phyloP scores from a whole-genome alignment of 2,113 vertebrate genomes.

The Kryptolebias marmoratus region DNA sequence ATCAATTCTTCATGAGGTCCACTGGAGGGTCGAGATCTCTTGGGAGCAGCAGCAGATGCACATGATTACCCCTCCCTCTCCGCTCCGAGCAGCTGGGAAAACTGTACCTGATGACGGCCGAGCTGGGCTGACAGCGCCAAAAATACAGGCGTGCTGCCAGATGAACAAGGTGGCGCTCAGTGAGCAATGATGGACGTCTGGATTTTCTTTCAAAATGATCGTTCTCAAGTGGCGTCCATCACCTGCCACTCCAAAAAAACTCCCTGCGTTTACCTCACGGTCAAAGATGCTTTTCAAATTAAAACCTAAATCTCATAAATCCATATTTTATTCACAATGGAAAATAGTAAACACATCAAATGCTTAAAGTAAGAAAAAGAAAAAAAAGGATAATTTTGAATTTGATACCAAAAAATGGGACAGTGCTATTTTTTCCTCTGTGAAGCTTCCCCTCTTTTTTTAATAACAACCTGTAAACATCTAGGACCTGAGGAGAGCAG shows the following conservation, averaged over 20 bases:
- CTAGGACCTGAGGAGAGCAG: no score
- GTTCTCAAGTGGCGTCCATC: slow-evolving; percentile 4
- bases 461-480: no score
- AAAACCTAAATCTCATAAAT: no score
- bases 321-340: no score
- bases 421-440: no score
- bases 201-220: not conserved
- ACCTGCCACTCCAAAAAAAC: not conserved
- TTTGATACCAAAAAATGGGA: no score
- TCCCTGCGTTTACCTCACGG: no score
- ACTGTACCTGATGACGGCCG: slow-evolving; percentile 34
- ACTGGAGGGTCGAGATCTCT: slow-evolving; percentile 57
- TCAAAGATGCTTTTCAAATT: no score
- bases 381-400: no score
- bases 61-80: slow-evolving; percentile 21
- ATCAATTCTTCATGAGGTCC: slow-evolving; percentile 76
- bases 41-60: slow-evolving; percentile 49
- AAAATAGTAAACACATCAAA: no score
- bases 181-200: not conserved
- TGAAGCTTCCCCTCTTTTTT: no score
- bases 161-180: slow-evolving; percentile 2
- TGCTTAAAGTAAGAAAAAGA: no score
- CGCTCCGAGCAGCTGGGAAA: slow-evolving; percentile 54
- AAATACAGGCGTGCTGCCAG: slow-evolving; percentile 19
- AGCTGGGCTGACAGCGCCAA: slow-evolving; percentile 21